A percentile compares a stretch with the other conserved stretches of the same genome.
phyloP scores from a whole-genome alignment of 2,888 invertebrate species.

The Lasius platythorax region DNA sequence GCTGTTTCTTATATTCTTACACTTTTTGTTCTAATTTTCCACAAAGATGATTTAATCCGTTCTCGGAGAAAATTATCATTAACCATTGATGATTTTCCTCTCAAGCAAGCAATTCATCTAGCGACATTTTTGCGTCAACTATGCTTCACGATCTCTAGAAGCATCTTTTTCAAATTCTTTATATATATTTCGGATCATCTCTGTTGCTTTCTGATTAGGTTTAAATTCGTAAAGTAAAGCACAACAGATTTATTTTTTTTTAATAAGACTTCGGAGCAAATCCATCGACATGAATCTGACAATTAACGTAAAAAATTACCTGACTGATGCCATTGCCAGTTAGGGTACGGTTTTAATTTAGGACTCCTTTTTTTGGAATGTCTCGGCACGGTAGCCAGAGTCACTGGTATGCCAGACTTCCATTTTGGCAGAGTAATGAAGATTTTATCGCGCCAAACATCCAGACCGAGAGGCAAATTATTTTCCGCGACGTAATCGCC shows the following conservation, averaged over 20 bases:
- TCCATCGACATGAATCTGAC: background rate
- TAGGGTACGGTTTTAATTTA: constrained; percentile 91
- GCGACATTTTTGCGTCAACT: background rate
- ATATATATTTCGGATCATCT: background rate
- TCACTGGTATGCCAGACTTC: constrained; percentile 92
- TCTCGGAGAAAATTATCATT: background rate
- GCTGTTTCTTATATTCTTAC: background rate
- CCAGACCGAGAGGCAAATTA: constrained; percentile 92
- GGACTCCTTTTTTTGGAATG: constrained; percentile 88
- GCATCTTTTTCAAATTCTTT: background rate
- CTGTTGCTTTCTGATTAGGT: background rate
- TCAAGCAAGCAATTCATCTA: no score
- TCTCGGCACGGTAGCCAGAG: constrained; percentile 90
- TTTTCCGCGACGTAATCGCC: constrained; percentile 91
- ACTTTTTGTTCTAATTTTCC: background rate
- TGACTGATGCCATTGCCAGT: constrained; percentile 90
- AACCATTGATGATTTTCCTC: background rate
- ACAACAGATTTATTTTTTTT: background rate
- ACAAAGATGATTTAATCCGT: background rate
- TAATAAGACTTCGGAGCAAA: background rate
- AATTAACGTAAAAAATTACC: constrained; percentile 83
- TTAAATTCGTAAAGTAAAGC: background rate
- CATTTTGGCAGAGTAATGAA: constrained; percentile 93
- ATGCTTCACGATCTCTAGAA: background rate
- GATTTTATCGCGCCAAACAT: constrained; percentile 89